These are phyloP conservation scores for Tachina fera DNA, from an alignment of 2,888 invertebrate genomes.

Conservation along the genomic window DNA sequence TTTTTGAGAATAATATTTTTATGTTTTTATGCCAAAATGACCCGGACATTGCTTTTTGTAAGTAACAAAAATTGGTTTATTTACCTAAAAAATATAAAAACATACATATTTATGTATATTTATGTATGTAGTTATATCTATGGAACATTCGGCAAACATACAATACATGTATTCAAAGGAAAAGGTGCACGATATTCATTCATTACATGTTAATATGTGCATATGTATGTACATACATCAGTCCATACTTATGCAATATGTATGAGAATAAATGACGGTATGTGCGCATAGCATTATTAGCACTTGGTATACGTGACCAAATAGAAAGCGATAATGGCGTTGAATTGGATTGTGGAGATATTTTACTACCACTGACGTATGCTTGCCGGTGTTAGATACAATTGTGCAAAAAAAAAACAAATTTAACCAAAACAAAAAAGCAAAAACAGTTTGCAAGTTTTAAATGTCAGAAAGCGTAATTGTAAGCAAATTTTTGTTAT, in stretches of 20 bases:
- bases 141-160: too few relatives aligned
- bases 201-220: not conserved
- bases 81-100: too few relatives aligned
- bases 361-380: constrained; percentile 34
- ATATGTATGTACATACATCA: not conserved
- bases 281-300: constrained; percentile 33
- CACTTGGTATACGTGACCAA: constrained; percentile 67
- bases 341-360: constrained; percentile 51
- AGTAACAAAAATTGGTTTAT: too few relatives aligned
- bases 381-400: constrained; percentile 26
- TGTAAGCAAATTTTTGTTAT: constrained; percentile 27
- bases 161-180: not conserved
- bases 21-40: too few relatives aligned
- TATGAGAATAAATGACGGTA: not conserved
- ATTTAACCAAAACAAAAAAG: constrained; percentile 7
- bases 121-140: not conserved
- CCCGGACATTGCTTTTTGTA: too few relatives aligned
- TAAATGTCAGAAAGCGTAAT: constrained; percentile 27
- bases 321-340: constrained; percentile 64
- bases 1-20: too few relatives aligned
- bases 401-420: constrained; percentile 29
- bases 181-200: not conserved
- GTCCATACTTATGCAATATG: not conserved
- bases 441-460: constrained; percentile 40
- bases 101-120: not conserved